A percentile compares a stretch with the other conserved stretches of the same genome.
phyloP scores from a whole-genome alignment of 1,140 invertebrate species.

The Battus philenor region DNA sequence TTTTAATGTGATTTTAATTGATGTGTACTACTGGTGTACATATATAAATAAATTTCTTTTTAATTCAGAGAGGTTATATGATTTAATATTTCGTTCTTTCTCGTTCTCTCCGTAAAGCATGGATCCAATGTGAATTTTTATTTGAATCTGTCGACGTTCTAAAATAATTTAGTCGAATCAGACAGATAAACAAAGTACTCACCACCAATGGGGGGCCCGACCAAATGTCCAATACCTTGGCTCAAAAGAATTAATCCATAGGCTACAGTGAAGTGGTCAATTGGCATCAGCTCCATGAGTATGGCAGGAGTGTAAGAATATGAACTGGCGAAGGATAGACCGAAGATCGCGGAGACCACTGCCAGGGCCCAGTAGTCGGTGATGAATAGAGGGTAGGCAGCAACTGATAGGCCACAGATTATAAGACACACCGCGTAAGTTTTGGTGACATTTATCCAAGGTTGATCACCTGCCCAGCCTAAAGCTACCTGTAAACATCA shows the following conservation, averaged over 20 bases:
- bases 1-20: no score
- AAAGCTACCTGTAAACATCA: conserved; percentile 80
- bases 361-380: conserved; percentile 77
- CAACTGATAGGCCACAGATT: conserved; percentile 83
- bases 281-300: conserved; percentile 78
- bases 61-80: no score
- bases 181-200: conserved; percentile 38
- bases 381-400: conserved; percentile 81
- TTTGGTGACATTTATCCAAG: conserved; percentile 89
- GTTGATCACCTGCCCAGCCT: conserved; percentile 92
- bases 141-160: no score
- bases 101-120: no score
- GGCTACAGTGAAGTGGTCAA: conserved; percentile 86
- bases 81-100: no score
- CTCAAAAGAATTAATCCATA: conserved; percentile 92
- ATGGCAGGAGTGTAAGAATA: conserved; percentile 92
- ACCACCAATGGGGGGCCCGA: conserved; percentile 79
- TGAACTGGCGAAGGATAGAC: conserved; percentile 89
- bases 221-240: conserved; percentile 84
- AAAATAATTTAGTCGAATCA: no score
- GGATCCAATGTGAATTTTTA: no score
- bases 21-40: no score
- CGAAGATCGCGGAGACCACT: conserved; percentile 81
- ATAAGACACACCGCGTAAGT: conserved; percentile 86
- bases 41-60: no score